Evolutionary conservation across 2,113 vertebrate species (phyloP).

Genomic region (Columba livia): DNA sequence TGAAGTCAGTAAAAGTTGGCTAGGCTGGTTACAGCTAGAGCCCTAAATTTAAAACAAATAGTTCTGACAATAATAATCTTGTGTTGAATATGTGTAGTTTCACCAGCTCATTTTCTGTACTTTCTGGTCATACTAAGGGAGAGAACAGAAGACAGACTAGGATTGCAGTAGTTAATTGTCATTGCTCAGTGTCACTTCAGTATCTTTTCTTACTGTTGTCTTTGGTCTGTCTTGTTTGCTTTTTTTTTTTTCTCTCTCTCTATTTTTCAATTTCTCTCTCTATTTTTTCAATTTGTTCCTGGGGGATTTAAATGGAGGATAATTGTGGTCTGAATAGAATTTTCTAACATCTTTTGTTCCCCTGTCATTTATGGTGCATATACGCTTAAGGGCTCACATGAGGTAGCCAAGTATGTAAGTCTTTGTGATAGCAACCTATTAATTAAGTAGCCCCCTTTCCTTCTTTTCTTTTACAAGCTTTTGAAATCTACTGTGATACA

Average conservation of each 20-base stretch:
- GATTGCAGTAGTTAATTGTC: neutral
- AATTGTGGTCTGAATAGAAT: slow-evolving; percentile 36
- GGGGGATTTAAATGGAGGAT: neutral
- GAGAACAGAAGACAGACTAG: neutral
- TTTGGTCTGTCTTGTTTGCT: neutral
- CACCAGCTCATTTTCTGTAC: neutral
- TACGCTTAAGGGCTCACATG: slow-evolving; percentile 8
- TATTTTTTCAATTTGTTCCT: slow-evolving; percentile 37
- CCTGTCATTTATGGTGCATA: slow-evolving; percentile 1
- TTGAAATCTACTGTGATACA: neutral
- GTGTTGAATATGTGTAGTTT: neutral
- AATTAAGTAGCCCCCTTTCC: neutral
- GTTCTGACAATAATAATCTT: neutral
- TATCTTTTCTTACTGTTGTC: neutral
- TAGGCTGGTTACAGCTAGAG: neutral
- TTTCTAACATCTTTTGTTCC: slow-evolving; percentile 39
- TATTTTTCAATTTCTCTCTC: slow-evolving; percentile 27
- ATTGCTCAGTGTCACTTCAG: neutral
- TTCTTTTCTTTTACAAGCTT: neutral
- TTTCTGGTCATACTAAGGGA: neutral
- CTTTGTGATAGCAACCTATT: neutral
- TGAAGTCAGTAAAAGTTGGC: neutral
- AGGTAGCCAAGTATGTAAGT: neutral
- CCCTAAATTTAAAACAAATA: neutral
- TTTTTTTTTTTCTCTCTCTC: neutral